Evolutionary conservation across 2,888 invertebrate species (phyloP).

Genomic region (Homarus gammarus): DNA sequence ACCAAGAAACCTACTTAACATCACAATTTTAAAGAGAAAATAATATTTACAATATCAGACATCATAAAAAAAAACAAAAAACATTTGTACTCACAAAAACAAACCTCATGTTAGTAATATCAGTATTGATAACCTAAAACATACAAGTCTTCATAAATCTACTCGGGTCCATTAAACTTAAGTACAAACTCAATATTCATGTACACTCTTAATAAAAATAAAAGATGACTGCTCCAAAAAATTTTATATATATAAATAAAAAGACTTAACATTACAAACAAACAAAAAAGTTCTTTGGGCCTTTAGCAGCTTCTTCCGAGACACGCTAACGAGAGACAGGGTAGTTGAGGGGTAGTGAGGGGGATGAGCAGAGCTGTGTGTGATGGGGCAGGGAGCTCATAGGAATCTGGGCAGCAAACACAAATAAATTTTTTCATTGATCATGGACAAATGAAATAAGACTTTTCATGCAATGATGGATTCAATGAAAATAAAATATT

Average conservation of each 20-base stretch:
- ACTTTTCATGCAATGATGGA: not conserved
- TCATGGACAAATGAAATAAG: not conserved
- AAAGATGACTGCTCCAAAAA: not conserved
- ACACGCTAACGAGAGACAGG: slow-evolving; percentile 60
- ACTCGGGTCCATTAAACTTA: slow-evolving; percentile 14
- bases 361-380: slow-evolving; percentile 5
- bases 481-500: not conserved
- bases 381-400: not conserved
- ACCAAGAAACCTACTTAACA: slow-evolving; percentile 47
- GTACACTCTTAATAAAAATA: not conserved
- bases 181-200: slow-evolving; percentile 32
- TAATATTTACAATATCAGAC: slow-evolving; percentile 52
- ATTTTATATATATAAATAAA: slow-evolving; percentile 27
- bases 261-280: slow-evolving; percentile 31
- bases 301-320: slow-evolving; percentile 65
- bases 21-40: slow-evolving; percentile 44
- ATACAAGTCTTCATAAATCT: slow-evolving; percentile 8
- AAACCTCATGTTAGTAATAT: slow-evolving; percentile 46
- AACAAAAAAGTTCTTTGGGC: slow-evolving; percentile 48
- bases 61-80: slow-evolving; percentile 31
- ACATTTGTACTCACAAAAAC: slow-evolving; percentile 68
- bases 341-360: slow-evolving; percentile 23
- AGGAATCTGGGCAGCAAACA: not conserved
- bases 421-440: not conserved
- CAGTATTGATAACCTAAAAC: slow-evolving; percentile 2